phyloP scores from a whole-genome alignment of 2,888 invertebrate genomes.

The Odontocolon sp. region DNA sequence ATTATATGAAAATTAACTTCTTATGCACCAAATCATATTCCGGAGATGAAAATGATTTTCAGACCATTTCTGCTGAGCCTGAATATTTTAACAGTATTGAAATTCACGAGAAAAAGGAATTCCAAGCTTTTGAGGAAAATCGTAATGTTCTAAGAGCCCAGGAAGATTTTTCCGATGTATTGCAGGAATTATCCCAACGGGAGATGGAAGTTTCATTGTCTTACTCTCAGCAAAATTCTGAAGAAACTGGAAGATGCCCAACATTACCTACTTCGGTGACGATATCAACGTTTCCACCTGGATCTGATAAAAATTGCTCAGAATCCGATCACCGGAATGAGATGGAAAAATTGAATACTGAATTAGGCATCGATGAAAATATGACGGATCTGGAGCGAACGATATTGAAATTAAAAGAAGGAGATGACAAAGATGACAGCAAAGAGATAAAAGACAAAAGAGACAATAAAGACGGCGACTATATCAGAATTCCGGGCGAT shows the following conservation, averaged over 20 bases:
- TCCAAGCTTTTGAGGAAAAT: not conserved
- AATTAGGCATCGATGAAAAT: not conserved
- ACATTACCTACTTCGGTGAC: slow-evolving; percentile 20
- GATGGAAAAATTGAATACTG: not conserved
- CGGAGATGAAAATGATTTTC: not conserved
- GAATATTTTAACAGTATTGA: not conserved
- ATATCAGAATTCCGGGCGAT: slow-evolving; percentile 68
- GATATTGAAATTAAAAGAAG: slow-evolving; percentile 29
- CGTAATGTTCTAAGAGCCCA: not conserved
- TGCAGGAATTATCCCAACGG: slow-evolving; percentile 40
- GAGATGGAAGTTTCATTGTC: slow-evolving; percentile 45
- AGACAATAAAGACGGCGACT: slow-evolving; percentile 52
- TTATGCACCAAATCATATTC: not conserved
- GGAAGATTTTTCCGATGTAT: slow-evolving; percentile 27
- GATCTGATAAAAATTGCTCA: not conserved
- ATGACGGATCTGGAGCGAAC: slow-evolving; percentile 19
- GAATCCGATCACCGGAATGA: not conserved
- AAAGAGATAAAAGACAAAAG: slow-evolving; percentile 44
- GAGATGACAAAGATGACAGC: slow-evolving; percentile 31
- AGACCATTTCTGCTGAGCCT: not conserved
- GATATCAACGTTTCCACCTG: slow-evolving; percentile 5
- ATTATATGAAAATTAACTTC: not conserved
- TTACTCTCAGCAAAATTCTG: slow-evolving; percentile 16
- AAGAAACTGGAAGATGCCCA: slow-evolving; percentile 5
- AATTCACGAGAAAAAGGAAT: not conserved